These are phyloP conservation scores for Thunnus maccoyii DNA, from an alignment of 2,113 vertebrate genomes.

Conservation along the genomic window DNA sequence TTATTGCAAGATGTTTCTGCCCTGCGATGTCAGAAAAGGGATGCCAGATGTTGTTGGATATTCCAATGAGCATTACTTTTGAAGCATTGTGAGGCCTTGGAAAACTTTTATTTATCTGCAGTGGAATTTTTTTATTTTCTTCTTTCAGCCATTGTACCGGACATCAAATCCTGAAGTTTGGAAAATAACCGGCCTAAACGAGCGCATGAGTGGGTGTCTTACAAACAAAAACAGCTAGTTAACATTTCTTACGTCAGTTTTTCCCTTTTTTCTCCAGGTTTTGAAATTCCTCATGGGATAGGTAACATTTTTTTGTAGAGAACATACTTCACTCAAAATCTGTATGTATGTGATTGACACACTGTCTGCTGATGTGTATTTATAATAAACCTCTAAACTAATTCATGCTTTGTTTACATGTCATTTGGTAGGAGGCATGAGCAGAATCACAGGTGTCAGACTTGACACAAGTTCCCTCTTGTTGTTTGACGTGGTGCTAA, in stretches of 20 bases:
- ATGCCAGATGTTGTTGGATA: background rate
- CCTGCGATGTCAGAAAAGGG: too few relatives aligned
- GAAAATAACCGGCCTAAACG: too few relatives aligned
- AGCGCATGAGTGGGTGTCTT: too few relatives aligned
- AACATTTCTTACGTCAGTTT: background rate
- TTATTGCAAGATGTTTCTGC: too few relatives aligned
- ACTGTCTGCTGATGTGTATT: constrained; percentile 25
- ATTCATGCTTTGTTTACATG: background rate
- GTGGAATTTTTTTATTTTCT: background rate
- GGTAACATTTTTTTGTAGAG: background rate
- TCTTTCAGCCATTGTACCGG: background rate
- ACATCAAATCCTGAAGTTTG: background rate
- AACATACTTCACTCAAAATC: background rate
- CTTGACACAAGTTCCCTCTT: background rate
- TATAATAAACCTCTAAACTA: constrained; percentile 27
- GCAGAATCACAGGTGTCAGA: background rate
- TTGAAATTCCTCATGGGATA: background rate
- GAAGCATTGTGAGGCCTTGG: background rate
- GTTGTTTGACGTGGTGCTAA: constrained; percentile 50
- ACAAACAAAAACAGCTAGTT: too few relatives aligned
- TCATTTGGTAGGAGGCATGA: background rate
- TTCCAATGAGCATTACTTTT: background rate
- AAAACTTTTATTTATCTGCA: background rate
- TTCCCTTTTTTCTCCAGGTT: background rate
- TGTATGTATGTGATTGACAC: background rate